Base-by-base conservation (phyloP, 1,140 invertebrate species). In the Achroia grisella region DNA sequence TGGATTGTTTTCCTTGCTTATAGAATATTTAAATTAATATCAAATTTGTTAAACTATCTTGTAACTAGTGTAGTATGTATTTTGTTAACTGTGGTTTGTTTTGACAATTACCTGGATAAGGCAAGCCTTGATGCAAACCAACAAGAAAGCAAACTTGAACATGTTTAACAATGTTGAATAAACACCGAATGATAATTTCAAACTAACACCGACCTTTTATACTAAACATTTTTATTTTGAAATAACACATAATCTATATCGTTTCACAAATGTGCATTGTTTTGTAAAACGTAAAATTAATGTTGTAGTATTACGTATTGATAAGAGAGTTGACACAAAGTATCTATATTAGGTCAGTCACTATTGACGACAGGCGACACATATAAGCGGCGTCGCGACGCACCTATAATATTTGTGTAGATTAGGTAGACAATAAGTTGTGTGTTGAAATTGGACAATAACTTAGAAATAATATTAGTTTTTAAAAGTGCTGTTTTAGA, bases 101-200 rank as follows among this genome's bases (percentile, higher is more conserved):
- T n/a, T n/a, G n/a, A n/a, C n/a, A n/a, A n/a, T n/a, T 40, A 51
- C 48, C 48, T 51, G 48, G 27, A 51, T 6, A 13, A 51, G 33
- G 43, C 37, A 51, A 37, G 43, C 48, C n/a, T 51, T 42, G 44
- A 52, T 34, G 40, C 49, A 52, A 15, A 52, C 43, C 30, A 52
- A 10, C 13, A 44, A 8, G 23, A 51, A 45, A 12, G 23, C 23
- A 31, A 45, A 52, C 14, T 42, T 15, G 36, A 39, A 52, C 49
- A 52, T 52, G 42, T 34, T 50, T 35, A 14, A 8, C 17, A 12
- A 35, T 14, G 12, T 0, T 1, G 1, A 35, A 35, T 9, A 9
- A 15, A 15, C 12, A 13, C 9, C 4, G 33, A 35, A 35, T 35
- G 12, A 14, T 14, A 14, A 14, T 14, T 6, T 14, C 9, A 11